These are phyloP conservation scores for Cacoxenus indagator DNA, from an alignment of 2,888 invertebrate genomes.

Conservation along the genomic window DNA sequence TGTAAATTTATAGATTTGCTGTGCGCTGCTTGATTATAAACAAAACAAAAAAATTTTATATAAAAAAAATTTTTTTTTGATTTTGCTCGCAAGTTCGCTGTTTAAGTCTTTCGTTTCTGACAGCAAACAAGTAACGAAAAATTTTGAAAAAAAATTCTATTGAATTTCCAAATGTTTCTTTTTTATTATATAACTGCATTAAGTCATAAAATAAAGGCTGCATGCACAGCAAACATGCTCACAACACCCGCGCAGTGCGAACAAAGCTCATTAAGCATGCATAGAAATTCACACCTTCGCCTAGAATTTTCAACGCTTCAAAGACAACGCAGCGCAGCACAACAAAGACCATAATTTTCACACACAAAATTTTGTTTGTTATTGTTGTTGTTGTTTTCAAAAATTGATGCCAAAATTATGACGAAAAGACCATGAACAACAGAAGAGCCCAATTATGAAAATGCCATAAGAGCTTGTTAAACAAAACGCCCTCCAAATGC, in stretches of 20 bases:
- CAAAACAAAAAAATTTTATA: no score
- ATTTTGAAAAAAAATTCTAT: slow-evolving; percentile 12
- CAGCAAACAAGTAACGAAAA: neutral
- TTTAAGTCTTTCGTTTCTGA: slow-evolving; percentile 6
- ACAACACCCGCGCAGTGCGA: neutral
- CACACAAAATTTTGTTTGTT: neutral
- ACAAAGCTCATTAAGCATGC: neutral
- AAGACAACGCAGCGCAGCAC: neutral
- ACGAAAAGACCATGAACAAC: neutral
- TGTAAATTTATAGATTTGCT: slow-evolving; percentile 7
- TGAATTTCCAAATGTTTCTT: neutral
- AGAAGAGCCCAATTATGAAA: slow-evolving; percentile 7
- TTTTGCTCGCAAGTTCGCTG: slow-evolving; percentile 18
- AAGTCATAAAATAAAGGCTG: slow-evolving; percentile 23
- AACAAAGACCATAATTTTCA: slow-evolving; percentile 4
- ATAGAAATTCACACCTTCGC: slow-evolving; percentile 4
- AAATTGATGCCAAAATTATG: slow-evolving; percentile 11
- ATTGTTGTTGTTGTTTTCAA: neutral
- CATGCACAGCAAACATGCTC: neutral
- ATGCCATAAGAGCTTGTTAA: neutral
- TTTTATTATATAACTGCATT: slow-evolving; percentile 38
- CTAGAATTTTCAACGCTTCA: neutral
- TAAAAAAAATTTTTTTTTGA: slow-evolving; percentile 29
- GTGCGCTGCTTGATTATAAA: neutral
- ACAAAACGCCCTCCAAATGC: slow-evolving; percentile 12